Evolutionary conservation across 1,140 invertebrate genomes (phyloP), one percentile per base, ranked within the genome.

Genomic region (Ceratina australensis): DNA sequence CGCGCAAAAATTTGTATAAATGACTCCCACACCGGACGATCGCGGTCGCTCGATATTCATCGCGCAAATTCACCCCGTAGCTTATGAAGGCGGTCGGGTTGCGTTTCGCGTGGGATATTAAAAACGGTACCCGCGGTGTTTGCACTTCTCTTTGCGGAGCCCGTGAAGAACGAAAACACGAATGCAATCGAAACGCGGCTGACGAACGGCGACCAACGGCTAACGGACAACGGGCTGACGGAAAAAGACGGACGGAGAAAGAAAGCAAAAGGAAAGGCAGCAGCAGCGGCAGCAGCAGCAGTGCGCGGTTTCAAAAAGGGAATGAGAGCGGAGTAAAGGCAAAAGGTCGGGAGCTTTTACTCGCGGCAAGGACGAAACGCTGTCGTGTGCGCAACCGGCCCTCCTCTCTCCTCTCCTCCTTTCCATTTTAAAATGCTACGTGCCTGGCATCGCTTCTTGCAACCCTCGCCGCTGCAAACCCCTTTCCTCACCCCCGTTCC

Each of bases 371-470:
- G 84, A 80, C 80, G 80, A 81, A 82, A 80, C 64, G 71, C 73
- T 78, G 81, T 79, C 82, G 82, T 75, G 66, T 68, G 72, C 61
- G 80, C 80, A 56, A 61, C 42, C 42, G 66, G 22, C 60, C 24
- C 72, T 59, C 61, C 24, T 76, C 56, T 75, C 78, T 50, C 49
- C 78, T 50, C 49, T 28, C n/a, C 71, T 42, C 67, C 61, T 73
- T 85, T 85, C 82, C 82, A 87, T 87, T 88, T 86, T 87, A 87
- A 89, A 89, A 88, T 78, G 87, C 80, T 87, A 89, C 87, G 87
- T 89, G 87, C 80, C 74, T 75, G 80, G 87, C 86, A 89, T 88
- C 84, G 80, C 78, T 82, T 87, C 77, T 76, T 76, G 76, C 80
- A 71, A 72, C 79, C 79, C 64, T 54, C 79, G 24, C 76, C 73